A percentile compares a stretch with the other conserved stretches of the same genome.
phyloP scores from a whole-genome alignment of 2,797 vertebrate genomes.

The Semotilus atromaculatus region DNA sequence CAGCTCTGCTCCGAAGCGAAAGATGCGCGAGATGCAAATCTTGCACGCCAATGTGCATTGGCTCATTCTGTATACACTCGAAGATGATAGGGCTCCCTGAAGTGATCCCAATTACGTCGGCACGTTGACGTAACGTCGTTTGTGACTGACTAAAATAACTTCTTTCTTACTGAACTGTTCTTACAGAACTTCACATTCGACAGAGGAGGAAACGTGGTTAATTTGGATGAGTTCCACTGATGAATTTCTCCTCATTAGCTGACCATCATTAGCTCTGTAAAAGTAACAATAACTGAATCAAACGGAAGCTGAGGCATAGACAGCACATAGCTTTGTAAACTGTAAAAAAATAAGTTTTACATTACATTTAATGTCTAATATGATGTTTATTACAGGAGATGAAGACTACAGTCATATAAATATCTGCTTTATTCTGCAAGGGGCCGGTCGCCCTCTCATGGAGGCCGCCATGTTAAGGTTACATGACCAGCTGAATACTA shows the following conservation, averaged over 20 bases:
- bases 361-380: too few relatives aligned
- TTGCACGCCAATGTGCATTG: too few relatives aligned
- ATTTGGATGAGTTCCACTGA: background rate
- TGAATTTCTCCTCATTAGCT: background rate
- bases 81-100: too few relatives aligned
- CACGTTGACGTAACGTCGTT: too few relatives aligned
- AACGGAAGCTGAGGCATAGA: background rate
- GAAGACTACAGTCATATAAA: background rate
- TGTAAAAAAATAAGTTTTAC: too few relatives aligned
- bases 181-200: background rate
- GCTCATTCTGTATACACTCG: too few relatives aligned
- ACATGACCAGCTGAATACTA: background rate
- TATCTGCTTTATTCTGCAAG: background rate
- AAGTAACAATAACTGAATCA: background rate
- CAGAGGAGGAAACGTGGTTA: background rate
- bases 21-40: too few relatives aligned
- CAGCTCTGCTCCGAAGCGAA: too few relatives aligned
- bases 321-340: background rate
- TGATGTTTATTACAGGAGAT: background rate
- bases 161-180: too few relatives aligned
- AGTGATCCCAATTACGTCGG: too few relatives aligned
- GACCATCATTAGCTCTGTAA: background rate
- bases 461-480: background rate
- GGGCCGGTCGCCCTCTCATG: background rate
- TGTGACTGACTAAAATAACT: too few relatives aligned